These are phyloP conservation scores for Rhipidura dahli DNA, from an alignment of 2,113 vertebrate species.

Conservation along the genomic window DNA sequence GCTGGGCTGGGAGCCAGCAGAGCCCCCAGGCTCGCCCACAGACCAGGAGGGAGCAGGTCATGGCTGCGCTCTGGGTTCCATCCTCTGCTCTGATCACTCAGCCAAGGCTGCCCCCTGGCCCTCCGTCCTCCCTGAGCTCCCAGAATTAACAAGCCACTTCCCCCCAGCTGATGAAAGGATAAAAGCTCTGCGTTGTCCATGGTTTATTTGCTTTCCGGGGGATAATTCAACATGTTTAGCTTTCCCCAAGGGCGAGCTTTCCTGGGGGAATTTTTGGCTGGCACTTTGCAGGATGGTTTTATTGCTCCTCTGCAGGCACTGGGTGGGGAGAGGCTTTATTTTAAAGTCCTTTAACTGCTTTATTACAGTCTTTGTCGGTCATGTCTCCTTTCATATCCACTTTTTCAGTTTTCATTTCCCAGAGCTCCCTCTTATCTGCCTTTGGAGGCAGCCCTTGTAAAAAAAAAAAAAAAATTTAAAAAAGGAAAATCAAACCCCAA, in stretches of 20 bases:
- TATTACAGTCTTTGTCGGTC: neutral
- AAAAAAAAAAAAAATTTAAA: neutral
- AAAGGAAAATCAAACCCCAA: neutral
- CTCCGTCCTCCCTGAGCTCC: neutral
- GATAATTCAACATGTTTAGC: neutral
- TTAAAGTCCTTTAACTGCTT: slow-evolving; percentile 22
- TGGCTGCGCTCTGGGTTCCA: accelerated
- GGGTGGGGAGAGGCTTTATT: neutral
- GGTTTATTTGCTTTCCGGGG: neutral
- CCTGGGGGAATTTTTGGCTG: neutral
- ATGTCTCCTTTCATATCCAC: slow-evolving; percentile 6
- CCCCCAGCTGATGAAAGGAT: neutral
- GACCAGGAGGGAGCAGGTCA: accelerated
- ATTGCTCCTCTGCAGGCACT: slow-evolving; percentile 4
- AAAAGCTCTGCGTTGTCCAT: neutral
- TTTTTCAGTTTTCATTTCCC: neutral
- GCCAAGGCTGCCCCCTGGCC: neutral
- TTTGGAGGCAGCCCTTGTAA: slow-evolving; percentile 6
- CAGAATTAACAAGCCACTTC: neutral
- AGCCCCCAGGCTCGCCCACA: neutral
- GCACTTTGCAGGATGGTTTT: slow-evolving; percentile 7
- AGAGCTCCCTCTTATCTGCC: slow-evolving; percentile 3
- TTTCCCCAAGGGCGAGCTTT: neutral
- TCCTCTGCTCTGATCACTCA: accelerated
- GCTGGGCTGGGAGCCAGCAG: accelerated